Evolutionary conservation across 2,113 vertebrate species (phyloP).

Genomic region (Tenebrosternarchus preto): DNA sequence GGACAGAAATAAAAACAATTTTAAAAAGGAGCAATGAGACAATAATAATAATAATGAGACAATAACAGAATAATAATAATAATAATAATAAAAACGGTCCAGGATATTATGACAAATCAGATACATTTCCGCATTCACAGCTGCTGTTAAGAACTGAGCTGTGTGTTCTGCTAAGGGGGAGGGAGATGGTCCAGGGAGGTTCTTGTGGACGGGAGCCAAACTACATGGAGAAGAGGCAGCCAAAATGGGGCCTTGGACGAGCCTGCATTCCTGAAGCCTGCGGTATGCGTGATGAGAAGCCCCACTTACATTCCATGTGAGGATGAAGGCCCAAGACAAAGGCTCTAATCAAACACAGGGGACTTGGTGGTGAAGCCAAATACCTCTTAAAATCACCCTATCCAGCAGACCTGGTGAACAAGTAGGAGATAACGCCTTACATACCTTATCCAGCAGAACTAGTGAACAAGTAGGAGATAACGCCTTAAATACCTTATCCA

Average conservation of each 20-base stretch:
- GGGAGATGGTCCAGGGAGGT: background rate
- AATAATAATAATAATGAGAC: too few relatives aligned
- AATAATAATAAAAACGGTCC: too few relatives aligned
- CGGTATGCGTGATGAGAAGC: conserved; percentile 11
- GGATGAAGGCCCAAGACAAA: conserved; percentile 16
- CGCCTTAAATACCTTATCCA: too few relatives aligned
- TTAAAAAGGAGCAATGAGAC: too few relatives aligned
- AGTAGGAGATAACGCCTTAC: too few relatives aligned
- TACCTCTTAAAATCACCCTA: too few relatives aligned
- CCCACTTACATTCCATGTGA: conserved; percentile 12
- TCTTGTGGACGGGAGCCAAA: conserved; percentile 39
- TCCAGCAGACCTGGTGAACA: too few relatives aligned
- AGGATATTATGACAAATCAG: background rate
- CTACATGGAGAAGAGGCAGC: conserved; percentile 20
- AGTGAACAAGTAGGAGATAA: too few relatives aligned
- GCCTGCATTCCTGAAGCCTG: conserved; percentile 35
- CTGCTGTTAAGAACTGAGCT: conserved; percentile 2
- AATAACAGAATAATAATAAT: too few relatives aligned
- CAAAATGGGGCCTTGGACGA: background rate
- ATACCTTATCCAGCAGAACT: too few relatives aligned
- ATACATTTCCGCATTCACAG: background rate
- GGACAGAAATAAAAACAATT: too few relatives aligned
- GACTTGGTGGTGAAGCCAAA: background rate
- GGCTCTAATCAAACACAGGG: background rate
- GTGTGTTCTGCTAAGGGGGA: background rate